Conservation (phyloP, 1,140 invertebrate species). For the Papilio machaon region DNA sequence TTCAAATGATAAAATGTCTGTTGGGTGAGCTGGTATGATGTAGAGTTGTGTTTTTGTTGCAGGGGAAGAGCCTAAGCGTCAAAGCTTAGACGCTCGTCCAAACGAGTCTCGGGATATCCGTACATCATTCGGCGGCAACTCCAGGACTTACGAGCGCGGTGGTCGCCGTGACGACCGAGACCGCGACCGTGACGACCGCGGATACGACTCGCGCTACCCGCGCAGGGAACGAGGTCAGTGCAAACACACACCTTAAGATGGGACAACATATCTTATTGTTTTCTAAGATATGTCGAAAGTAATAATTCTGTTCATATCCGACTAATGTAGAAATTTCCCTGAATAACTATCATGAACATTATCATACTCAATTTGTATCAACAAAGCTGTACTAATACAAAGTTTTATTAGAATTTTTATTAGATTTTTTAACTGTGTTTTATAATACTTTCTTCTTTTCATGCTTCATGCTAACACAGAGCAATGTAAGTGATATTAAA, state of each 20-base stretch:
- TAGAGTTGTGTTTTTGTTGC: slow-evolving; percentile 42
- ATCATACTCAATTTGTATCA: too few species aligned
- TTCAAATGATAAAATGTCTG: too few species aligned
- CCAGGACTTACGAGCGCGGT: slow-evolving; percentile 80
- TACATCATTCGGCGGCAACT: slow-evolving; percentile 81
- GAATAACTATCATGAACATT: not conserved
- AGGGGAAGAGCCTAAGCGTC: slow-evolving; percentile 82
- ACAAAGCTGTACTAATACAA: not conserved
- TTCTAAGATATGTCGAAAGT: too few species aligned
- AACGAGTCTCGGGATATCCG: slow-evolving; percentile 78
- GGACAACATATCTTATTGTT: slow-evolving; percentile 11
- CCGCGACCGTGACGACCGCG: slow-evolving; percentile 79
- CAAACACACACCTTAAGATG: slow-evolving; percentile 8
- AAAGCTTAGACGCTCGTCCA: slow-evolving; percentile 79
- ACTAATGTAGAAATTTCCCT: too few species aligned
- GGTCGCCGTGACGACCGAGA: slow-evolving; percentile 83
- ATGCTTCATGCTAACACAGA: slow-evolving; percentile 24
- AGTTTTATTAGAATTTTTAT: not conserved
- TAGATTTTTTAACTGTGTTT: slow-evolving; percentile 1
- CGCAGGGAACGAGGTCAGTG: slow-evolving; percentile 76
- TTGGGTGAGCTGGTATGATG: not conserved
- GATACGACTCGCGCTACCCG: slow-evolving; percentile 76
- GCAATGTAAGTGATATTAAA: slow-evolving; percentile 36
- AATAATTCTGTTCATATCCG: too few species aligned
- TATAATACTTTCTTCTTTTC: slow-evolving; percentile 30